Evolutionary conservation across 1,140 invertebrate genomes (phyloP), one percentile per base, ranked within the genome.

Genomic region (Palaemon carinicauda): DNA sequence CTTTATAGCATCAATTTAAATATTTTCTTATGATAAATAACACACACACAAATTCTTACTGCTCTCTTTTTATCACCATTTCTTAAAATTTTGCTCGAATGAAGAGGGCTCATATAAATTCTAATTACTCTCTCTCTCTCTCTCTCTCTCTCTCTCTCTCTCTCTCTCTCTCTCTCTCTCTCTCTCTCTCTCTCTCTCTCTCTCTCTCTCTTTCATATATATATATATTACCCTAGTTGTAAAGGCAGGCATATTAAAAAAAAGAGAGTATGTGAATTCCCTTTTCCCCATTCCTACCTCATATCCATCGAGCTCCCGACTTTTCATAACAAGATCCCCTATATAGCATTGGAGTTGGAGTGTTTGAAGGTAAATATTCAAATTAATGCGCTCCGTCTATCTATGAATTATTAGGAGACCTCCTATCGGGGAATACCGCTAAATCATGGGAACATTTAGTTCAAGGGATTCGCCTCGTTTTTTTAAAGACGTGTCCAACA

Each of bases 311-410:
- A 24, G 14, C n/a, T n/a, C 15, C 21, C 21, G 29, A 69, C 60
- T 50, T 69, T 85, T 71, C 75, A 85, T 79, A 78, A 79, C 75
- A 78, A 71, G 74, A 24, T 84, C 82, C 82, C 82, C 82, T 79
- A 79, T 54, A 71, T 78, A 41, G 73, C 73, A 21, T 19, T n/a
- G 27, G 71, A 56, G 27, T 9, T 85, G 75, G 75, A 85, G 82
- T 85, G 82, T 85, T 85, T 85, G 82, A 85, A 56, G 75, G 77
- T 71, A 85, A 85, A 85, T 85, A 85, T 85, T 85, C 54, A 85
- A 85, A 85, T 85, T 85, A 85, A 85, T 85, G 75, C 82, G 56
- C 27, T 51, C 74, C 41, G 31, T 71, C 74, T 85, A 69, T 85
- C 82, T 52, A 79, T 78, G 75, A 85, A 85, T 85, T 85, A 85